Evolutionary conservation across 2,797 vertebrate species (phyloP).

Genomic region (Prunella strophiata): DNA sequence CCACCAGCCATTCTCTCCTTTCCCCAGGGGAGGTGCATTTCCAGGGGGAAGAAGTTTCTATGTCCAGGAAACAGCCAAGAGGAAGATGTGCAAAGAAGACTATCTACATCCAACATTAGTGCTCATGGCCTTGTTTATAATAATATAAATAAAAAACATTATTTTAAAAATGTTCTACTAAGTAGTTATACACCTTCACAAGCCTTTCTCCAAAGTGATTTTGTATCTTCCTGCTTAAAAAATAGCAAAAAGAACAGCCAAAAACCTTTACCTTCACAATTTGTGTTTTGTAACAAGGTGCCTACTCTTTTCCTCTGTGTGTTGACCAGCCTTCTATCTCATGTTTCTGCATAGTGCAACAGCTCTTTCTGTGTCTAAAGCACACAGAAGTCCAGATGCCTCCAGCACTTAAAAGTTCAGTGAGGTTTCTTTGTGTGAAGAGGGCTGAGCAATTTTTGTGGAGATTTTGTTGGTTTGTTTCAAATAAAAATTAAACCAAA

Average conservation of each 20-base stretch:
- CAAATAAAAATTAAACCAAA: background rate
- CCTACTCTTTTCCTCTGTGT: rapidly evolving
- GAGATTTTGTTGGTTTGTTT: background rate
- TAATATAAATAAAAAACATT: background rate
- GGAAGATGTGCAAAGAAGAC: background rate
- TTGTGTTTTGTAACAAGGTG: background rate
- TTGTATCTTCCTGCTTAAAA: background rate
- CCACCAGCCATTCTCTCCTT: background rate
- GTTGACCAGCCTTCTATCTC: background rate
- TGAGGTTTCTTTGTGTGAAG: background rate
- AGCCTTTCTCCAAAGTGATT: background rate
- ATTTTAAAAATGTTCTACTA: background rate
- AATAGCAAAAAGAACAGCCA: no score
- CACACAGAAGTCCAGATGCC: background rate
- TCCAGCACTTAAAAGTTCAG: background rate
- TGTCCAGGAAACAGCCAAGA: background rate
- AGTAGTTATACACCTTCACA: background rate
- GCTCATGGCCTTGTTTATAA: background rate
- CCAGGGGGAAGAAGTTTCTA: background rate
- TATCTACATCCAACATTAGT: rapidly evolving
- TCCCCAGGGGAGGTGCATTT: background rate
- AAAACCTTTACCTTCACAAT: background rate
- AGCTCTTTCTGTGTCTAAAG: background rate
- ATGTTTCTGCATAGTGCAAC: background rate
- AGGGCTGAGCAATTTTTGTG: background rate